Percentiles rank a stretch among this genome's conserved stretches.
These are phyloP conservation scores for Drosophila flavopinicola DNA, from an alignment of 2,888 invertebrate genomes.

Conservation along the genomic window DNA sequence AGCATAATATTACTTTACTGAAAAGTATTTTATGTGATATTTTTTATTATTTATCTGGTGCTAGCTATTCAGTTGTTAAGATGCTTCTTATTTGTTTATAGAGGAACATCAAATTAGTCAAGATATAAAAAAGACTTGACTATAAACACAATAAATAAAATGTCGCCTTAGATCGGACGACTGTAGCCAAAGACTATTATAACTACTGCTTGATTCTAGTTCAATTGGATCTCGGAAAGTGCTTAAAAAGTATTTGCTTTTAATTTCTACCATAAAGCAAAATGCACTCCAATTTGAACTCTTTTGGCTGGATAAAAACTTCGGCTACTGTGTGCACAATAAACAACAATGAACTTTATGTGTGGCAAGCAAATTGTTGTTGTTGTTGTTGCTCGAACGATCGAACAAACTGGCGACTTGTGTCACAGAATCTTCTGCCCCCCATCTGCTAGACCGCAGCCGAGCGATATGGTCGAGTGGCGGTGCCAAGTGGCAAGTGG, in stretches of 20 bases:
- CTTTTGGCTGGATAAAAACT: constrained; percentile 23
- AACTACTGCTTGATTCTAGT: neutral
- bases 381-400: constrained; percentile 15
- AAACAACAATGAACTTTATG: constrained; percentile 56
- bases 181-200: neutral
- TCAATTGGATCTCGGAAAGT: neutral
- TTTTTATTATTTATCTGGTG: no score
- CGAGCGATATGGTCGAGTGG: neutral
- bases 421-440: constrained; percentile 50
- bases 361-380: constrained; percentile 13
- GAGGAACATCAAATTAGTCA: no score
- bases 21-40: no score
- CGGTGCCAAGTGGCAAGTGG: constrained; percentile 5
- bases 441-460: constrained; percentile 44
- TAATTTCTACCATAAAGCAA: constrained; percentile 29
- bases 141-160: no score
- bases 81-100: no score
- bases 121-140: no score
- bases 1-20: no score
- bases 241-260: constrained; percentile 37
- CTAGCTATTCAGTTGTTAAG: no score
- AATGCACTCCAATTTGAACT: constrained; percentile 12
- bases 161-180: no score
- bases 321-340: constrained; percentile 34
- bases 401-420: constrained; percentile 42